phyloP scores from a whole-genome alignment of 2,113 vertebrate genomes.

The Cyrtonyx montezumae region DNA sequence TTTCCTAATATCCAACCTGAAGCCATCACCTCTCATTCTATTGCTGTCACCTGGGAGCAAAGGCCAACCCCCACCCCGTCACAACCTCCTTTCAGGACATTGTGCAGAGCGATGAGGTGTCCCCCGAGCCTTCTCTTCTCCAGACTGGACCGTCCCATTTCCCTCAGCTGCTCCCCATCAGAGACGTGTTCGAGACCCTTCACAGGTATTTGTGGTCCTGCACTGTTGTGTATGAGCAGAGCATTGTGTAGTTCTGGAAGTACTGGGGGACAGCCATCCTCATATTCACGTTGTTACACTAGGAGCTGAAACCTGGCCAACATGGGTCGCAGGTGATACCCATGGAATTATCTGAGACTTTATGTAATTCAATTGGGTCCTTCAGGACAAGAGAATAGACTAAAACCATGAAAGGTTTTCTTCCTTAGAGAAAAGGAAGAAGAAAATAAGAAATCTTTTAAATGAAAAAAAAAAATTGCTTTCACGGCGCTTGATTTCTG shows the following conservation, averaged over 20 bases:
- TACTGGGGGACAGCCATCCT: background rate
- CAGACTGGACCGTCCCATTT: too few relatives aligned
- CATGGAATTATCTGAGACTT: background rate
- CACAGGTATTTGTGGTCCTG: fast-evolving
- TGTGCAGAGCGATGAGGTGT: too few relatives aligned
- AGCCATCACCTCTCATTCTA: too few relatives aligned
- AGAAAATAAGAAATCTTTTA: too few relatives aligned
- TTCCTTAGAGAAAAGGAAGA: background rate
- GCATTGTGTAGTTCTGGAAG: background rate
- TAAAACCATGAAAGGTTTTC: background rate
- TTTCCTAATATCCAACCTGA: too few relatives aligned
- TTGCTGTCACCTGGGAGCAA: too few relatives aligned
- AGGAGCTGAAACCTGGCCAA: background rate
- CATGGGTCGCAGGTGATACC: background rate
- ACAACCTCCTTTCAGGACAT: too few relatives aligned
- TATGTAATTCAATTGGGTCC: fast-evolving
- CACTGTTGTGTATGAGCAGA: background rate
- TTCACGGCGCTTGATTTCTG: background rate
- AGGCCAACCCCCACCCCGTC: too few relatives aligned
- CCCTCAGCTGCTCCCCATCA: too few relatives aligned
- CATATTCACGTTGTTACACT: background rate
- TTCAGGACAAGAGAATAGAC: background rate
- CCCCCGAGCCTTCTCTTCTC: too few relatives aligned
- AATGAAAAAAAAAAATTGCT: fast-evolving
- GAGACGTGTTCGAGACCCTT: too few relatives aligned